These are phyloP conservation scores for Lucifuga dentata DNA, from an alignment of 2,113 vertebrate species.

Conservation along the genomic window DNA sequence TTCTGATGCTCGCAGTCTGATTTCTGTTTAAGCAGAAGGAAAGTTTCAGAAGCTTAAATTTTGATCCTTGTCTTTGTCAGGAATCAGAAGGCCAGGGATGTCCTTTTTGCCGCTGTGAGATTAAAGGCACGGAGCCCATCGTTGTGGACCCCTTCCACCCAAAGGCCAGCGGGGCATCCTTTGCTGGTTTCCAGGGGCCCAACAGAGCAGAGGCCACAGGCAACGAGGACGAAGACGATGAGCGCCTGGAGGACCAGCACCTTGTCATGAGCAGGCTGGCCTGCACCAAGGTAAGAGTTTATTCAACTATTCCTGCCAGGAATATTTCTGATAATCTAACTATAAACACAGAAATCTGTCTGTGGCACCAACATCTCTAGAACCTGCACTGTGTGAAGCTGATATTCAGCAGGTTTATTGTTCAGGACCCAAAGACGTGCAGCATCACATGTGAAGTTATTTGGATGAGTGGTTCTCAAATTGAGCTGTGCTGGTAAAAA, in stretches of 20 bases:
- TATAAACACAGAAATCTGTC: too few species aligned
- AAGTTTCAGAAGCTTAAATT: neutral
- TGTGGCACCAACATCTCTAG: too few species aligned
- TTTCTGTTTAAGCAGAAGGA: neutral
- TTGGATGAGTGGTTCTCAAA: too few species aligned
- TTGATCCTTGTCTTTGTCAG: constrained; percentile 67
- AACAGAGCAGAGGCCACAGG: constrained; percentile 87
- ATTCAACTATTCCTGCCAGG: too few species aligned
- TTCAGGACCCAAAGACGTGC: too few species aligned
- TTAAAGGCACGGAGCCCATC: constrained; percentile 98
- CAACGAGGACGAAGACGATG: constrained; percentile 94
- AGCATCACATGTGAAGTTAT: too few species aligned
- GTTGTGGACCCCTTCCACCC: constrained; percentile 98
- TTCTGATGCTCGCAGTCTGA: too few species aligned
- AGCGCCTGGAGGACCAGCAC: constrained; percentile 91
- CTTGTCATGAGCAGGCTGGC: constrained; percentile 95
- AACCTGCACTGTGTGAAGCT: too few species aligned
- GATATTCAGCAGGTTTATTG: too few species aligned
- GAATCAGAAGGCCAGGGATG: constrained; percentile 98
- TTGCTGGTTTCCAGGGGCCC: constrained; percentile 86
- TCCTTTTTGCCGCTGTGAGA: constrained; percentile 98
- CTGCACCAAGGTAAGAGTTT: constrained; percentile 86
- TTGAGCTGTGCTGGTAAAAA: too few species aligned
- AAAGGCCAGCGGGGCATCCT: constrained; percentile 82
- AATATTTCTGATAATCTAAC: too few species aligned